Evolutionary conservation across 2,797 vertebrate species (phyloP).

Genomic region (Lacerta agilis): DNA sequence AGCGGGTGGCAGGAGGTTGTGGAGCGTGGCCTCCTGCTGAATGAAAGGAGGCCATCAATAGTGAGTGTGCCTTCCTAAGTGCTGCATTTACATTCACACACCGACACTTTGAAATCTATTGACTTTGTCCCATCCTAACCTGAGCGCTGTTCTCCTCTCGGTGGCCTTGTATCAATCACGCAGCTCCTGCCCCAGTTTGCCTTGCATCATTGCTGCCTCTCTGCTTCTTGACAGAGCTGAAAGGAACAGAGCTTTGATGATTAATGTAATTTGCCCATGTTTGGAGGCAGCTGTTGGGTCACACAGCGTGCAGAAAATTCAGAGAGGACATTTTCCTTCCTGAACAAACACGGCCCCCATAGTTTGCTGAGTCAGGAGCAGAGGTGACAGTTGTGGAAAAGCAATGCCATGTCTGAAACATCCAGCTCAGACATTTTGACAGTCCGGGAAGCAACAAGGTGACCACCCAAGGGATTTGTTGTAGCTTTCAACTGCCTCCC

Average conservation of each 20-base stretch:
- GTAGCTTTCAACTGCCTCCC: not conserved
- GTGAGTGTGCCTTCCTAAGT: not conserved
- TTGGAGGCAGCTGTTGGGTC: constrained; percentile 29
- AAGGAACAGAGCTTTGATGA: constrained; percentile 33
- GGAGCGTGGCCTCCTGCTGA: not conserved
- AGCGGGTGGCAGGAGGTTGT: not conserved
- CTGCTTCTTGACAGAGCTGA: constrained; percentile 37
- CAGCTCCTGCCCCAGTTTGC: constrained; percentile 9
- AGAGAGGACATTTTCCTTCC: constrained; percentile 19
- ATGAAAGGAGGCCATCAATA: not conserved
- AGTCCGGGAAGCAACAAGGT: constrained; percentile 13
- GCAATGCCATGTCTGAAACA: constrained; percentile 12
- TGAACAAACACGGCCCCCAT: not conserved
- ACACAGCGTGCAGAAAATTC: not conserved
- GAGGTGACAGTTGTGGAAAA: constrained; percentile 13
- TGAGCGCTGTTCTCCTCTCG: constrained; percentile 10
- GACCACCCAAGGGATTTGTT: constrained; percentile 3
- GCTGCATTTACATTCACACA: not conserved
- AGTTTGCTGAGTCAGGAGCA: constrained; percentile 31
- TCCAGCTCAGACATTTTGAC: constrained; percentile 11
- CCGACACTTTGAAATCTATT: constrained; percentile 21
- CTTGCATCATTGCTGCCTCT: not conserved
- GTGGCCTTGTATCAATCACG: constrained; percentile 34
- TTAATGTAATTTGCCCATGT: constrained; percentile 37
- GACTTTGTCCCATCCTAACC: constrained; percentile 17